Evolutionary conservation across 2,797 vertebrate species (phyloP).

Genomic region (Falco rusticolus): DNA sequence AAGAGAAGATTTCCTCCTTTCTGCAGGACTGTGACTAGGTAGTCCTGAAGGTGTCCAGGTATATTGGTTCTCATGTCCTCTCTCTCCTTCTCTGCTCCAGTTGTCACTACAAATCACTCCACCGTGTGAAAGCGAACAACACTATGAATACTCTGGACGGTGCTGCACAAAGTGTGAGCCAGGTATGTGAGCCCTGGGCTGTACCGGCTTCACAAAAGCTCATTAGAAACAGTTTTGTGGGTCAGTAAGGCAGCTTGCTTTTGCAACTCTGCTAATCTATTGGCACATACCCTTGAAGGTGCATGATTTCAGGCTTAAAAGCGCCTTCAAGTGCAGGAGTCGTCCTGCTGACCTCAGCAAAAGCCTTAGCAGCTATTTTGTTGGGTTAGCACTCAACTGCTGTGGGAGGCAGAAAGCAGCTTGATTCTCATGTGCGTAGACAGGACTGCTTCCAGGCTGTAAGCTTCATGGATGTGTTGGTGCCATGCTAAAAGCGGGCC

Average conservation of each 20-base stretch:
- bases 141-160: conserved; percentile 69
- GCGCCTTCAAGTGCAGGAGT: background rate
- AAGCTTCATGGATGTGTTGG: background rate
- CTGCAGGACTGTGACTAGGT: background rate
- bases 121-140: conserved; percentile 57
- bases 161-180: conserved; percentile 83
- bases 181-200: conserved; percentile 56
- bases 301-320: background rate
- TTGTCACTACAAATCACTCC: conserved; percentile 64
- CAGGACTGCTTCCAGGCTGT: background rate
- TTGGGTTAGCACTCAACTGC: background rate
- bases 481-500: background rate
- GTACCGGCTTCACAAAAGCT: background rate
- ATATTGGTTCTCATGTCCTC: background rate
- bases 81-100: conserved; percentile 51
- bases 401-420: background rate
- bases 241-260: background rate
- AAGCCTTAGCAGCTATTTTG: background rate
- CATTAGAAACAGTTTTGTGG: background rate
- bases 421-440: accelerated
- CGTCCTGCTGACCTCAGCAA: background rate
- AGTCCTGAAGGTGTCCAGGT: background rate
- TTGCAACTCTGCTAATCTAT: background rate
- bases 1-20: background rate
- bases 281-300: background rate